A percentile compares a stretch with the other conserved stretches of the same genome.
Conservation (phyloP, 2,797 vertebrate species). For the Cichlasoma orientale region DNA sequence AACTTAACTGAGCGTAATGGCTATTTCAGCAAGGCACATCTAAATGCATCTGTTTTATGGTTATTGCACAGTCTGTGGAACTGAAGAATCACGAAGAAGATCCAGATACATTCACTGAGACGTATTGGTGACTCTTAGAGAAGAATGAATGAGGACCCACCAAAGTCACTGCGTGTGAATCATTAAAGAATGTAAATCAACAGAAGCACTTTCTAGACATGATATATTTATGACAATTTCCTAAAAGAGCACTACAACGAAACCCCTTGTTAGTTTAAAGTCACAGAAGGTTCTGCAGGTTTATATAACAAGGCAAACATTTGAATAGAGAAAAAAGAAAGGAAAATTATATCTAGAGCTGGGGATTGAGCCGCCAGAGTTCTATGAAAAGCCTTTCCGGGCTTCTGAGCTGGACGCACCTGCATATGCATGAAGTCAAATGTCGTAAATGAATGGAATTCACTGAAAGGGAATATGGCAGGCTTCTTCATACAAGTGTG, state of each 20-base stretch:
- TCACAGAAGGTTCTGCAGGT: background rate
- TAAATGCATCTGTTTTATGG: background rate
- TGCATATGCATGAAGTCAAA: conserved; percentile 52
- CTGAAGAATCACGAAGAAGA: background rate
- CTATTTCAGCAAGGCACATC: background rate
- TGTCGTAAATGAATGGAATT: conserved; percentile 15
- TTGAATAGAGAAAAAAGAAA: background rate
- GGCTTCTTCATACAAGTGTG: background rate
- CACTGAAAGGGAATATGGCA: conserved; percentile 40
- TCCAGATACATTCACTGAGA: background rate
- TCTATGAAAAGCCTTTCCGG: background rate
- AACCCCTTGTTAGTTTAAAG: background rate
- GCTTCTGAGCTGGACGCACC: conserved; percentile 14
- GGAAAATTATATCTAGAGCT: background rate
- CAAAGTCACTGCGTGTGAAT: background rate
- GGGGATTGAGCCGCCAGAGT: background rate
- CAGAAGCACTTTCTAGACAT: background rate
- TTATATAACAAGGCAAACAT: background rate
- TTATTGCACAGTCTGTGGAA: background rate
- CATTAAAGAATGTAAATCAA: background rate
- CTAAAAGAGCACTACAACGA: background rate
- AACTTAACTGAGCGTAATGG: background rate
- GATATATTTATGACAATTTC: background rate
- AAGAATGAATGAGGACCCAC: background rate
- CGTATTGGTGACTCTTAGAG: background rate